phyloP scores from a whole-genome alignment of 2,113 vertebrate species.

The Gila orcuttii region DNA sequence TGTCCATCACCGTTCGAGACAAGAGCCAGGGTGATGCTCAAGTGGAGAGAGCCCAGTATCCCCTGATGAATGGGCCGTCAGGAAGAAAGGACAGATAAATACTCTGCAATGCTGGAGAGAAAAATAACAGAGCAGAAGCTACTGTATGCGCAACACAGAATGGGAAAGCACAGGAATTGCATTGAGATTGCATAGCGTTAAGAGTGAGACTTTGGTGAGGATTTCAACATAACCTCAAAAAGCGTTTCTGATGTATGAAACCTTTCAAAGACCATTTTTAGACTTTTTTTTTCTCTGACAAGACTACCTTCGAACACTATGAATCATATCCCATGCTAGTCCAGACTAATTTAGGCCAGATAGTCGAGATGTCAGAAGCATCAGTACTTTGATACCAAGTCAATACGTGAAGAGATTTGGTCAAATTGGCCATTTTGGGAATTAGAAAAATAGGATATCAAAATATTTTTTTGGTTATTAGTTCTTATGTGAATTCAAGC shows the following conservation, averaged over 20 bases:
- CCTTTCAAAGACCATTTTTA: background rate
- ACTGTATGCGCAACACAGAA: slow-evolving; percentile 33
- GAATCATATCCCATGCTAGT: background rate
- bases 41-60: slow-evolving; percentile 55
- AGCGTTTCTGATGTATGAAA: background rate
- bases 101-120: slow-evolving; percentile 52
- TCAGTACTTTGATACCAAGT: background rate
- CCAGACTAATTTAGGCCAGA: background rate
- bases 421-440: background rate
- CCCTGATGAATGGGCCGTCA: slow-evolving; percentile 64
- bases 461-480: background rate
- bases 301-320: background rate
- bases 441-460: background rate
- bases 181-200: background rate
- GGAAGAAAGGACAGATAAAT: slow-evolving; percentile 63
- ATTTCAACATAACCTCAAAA: background rate
- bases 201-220: no score
- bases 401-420: background rate
- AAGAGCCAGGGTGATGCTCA: slow-evolving; percentile 56
- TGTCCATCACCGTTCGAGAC: slow-evolving; percentile 66
- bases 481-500: no score
- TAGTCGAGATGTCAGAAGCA: background rate
- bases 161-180: slow-evolving; percentile 14
- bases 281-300: background rate
- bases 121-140: slow-evolving; percentile 51